These are phyloP conservation scores for Rachycentron canadum DNA, from an alignment of 2,797 vertebrate species.

Conservation along the genomic window DNA sequence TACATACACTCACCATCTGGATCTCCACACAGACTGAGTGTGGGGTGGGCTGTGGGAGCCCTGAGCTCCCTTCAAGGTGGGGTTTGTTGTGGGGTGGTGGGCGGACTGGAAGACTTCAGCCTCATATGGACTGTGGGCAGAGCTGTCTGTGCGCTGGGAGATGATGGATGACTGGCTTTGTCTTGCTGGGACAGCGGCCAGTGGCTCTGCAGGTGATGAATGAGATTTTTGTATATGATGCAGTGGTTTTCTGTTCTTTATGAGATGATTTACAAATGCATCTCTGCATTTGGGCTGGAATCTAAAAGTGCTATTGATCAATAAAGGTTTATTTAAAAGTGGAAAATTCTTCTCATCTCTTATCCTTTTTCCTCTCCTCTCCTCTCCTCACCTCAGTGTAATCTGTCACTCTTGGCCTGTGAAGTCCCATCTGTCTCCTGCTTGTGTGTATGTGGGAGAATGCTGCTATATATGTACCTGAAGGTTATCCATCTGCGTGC, in stretches of 20 bases:
- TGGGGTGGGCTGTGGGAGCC: not conserved
- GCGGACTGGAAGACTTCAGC: not conserved
- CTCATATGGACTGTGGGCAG: not conserved
- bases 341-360: not conserved
- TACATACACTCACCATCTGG: not conserved
- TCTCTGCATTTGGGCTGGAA: not conserved
- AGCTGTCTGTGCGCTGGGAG: not conserved
- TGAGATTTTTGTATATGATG: not conserved
- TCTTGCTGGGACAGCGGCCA: not conserved
- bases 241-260: not conserved
- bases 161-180: not conserved
- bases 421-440: constrained; percentile 55
- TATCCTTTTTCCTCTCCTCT: not conserved
- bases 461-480: constrained; percentile 15
- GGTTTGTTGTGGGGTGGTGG: not conserved
- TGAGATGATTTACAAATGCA: not conserved
- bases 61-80: not conserved
- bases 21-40: not conserved
- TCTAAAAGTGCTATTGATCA: not conserved
- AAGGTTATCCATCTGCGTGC: constrained; percentile 48
- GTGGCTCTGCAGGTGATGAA: not conserved
- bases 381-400: constrained; percentile 20
- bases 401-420: constrained; percentile 49
- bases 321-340: not conserved
- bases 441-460: constrained; percentile 23